Evolutionary conservation across 2,113 vertebrate genomes (phyloP).

Genomic region (Lichenostomus cassidix): DNA sequence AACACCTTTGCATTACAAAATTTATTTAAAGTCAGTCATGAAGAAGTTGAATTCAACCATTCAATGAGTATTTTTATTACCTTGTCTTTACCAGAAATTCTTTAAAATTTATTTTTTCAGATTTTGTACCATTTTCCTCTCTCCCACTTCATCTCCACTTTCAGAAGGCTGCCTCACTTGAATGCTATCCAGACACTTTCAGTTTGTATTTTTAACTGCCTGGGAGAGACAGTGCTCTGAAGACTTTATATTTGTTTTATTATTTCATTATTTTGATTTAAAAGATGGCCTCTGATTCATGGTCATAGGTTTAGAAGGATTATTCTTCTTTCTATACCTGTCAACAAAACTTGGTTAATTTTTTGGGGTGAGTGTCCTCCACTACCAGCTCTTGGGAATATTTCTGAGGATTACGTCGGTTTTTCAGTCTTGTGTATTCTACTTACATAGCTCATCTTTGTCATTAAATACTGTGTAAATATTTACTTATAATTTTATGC

Average conservation of each 20-base stretch:
- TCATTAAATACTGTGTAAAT: neutral
- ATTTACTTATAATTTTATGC: neutral
- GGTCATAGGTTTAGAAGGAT: neutral
- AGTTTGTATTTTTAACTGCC: neutral
- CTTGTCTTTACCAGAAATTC: neutral
- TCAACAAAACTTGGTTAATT: neutral
- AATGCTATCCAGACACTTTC: neutral
- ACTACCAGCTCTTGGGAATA: neutral
- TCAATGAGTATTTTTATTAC: neutral
- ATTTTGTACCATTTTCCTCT: neutral
- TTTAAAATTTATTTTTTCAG: neutral
- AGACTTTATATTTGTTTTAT: neutral
- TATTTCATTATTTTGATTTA: neutral
- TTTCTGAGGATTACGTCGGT: neutral
- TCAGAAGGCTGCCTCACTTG: neutral
- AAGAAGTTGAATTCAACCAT: neutral
- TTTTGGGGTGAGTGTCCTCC: neutral
- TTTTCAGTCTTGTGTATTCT: neutral
- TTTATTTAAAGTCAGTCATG: neutral
- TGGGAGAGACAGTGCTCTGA: neutral
- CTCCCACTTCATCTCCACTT: neutral
- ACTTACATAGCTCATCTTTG: neutral
- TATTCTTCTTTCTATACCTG: neutral
- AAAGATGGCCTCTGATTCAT: neutral
- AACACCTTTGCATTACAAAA: neutral